Evolutionary conservation across 1,140 invertebrate species (phyloP).

Genomic region (Calephelis nemesis): DNA sequence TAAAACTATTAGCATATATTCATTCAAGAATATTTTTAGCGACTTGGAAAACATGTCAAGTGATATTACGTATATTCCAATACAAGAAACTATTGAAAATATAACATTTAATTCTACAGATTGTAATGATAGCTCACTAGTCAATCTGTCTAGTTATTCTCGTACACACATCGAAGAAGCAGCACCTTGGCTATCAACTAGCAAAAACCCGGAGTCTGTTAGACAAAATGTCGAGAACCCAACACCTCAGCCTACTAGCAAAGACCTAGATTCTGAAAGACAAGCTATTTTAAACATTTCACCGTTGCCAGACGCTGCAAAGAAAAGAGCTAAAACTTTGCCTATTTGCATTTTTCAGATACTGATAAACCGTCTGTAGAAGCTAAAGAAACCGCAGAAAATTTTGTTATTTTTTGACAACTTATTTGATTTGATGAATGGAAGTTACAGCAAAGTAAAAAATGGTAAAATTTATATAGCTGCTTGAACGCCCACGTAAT

Average conservation of each 20-base stretch:
- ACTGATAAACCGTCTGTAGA: neutral
- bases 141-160: neutral
- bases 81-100: constrained; percentile 15
- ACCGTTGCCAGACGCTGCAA: constrained; percentile 24
- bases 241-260: constrained; percentile 15
- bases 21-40: constrained; percentile 46
- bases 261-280: constrained; percentile 11
- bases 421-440: too few species aligned
- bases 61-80: constrained; percentile 39
- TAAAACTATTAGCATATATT: constrained; percentile 48
- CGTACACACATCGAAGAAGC: neutral
- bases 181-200: neutral
- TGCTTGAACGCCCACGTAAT: too few species aligned
- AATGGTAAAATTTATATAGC: too few species aligned
- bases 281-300: constrained; percentile 25
- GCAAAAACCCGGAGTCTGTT: neutral
- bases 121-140: neutral
- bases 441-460: too few species aligned
- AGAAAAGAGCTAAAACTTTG: constrained; percentile 23
- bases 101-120: neutral
- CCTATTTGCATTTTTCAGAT: too few species aligned
- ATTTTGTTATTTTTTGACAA: neutral
- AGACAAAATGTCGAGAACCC: neutral
- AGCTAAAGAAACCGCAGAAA: constrained; percentile 9
- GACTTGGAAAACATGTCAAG: constrained; percentile 42